Conservation (phyloP, 2,113 vertebrate genomes). For the Lota lota region DNA sequence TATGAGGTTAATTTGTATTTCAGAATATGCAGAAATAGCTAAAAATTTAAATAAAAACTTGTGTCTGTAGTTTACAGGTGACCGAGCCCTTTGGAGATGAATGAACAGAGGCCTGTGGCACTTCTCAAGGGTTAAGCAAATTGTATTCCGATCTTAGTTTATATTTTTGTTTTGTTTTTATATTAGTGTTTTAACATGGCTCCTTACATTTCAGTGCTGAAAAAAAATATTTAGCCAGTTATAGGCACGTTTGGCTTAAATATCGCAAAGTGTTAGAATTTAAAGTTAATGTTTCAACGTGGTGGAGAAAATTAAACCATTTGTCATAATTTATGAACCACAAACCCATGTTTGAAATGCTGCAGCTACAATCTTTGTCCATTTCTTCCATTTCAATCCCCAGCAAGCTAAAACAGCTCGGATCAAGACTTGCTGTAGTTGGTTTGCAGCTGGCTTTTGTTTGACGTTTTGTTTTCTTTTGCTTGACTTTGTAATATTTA, state of each 20-base stretch:
- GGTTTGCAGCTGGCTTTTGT: conserved; percentile 42
- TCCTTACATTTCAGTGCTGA: conserved; percentile 57
- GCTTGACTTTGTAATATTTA: conserved; percentile 15
- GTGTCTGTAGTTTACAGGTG: conserved; percentile 40
- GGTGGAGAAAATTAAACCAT: conserved; percentile 17
- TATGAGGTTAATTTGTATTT: conserved; percentile 40
- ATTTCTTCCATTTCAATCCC: not conserved
- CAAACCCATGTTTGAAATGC: conserved; percentile 23
- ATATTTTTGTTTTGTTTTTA: not conserved
- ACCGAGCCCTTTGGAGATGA: conserved; percentile 34
- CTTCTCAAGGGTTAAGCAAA: conserved; percentile 36
- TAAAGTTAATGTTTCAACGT: conserved; percentile 28
- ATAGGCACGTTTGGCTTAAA: conserved; percentile 10
- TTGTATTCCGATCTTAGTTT: conserved; percentile 10
- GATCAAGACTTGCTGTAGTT: conserved; percentile 31
- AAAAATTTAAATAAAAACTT: conserved; percentile 12
- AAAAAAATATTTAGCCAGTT: not conserved
- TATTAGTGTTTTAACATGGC: conserved; percentile 7
- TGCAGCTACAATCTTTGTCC: conserved; percentile 1
- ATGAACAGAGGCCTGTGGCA: conserved; percentile 41
- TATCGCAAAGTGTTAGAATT: conserved; percentile 39
- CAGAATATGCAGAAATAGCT: conserved; percentile 31
- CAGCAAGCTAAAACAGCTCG: not conserved
- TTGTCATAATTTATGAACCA: conserved; percentile 31
- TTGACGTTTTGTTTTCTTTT: conserved; percentile 29